Evolutionary conservation across 2,797 vertebrate species (phyloP), one percentile per base, ranked within the genome.

Genomic region (Melopsittacus undulatus): DNA sequence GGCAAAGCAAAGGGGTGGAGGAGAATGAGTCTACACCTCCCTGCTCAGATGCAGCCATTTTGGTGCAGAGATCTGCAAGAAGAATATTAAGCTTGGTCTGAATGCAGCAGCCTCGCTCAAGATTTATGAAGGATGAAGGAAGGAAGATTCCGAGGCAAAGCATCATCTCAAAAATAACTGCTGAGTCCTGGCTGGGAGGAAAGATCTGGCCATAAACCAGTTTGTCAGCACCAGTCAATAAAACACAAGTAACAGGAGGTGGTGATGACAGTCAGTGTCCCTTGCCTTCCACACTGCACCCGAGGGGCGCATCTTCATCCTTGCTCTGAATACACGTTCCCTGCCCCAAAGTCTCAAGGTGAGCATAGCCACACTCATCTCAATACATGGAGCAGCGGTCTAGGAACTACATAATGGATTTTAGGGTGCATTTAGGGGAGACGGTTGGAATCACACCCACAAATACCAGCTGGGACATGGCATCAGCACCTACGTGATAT

Each of bases 41-140:
- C 56, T 70, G 63, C 92, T 79, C 51, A 10, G 80, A 42, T 63
- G 38, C 87, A 94, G 89, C 95, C 96, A 96, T 94, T 96, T 97
- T 96, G 95, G 95, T 96, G 96, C 96, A 97, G 96, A 97, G 96
- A 96, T 95, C 96, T 95, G 96, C 96, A 97, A 95, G 93, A 96
- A 85, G 96, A 97, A 97, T 97, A 97, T 97, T 97, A 97, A 97
- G 94, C 96, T 97, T 75, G 96, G 95, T 92, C 90, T 89, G 96
- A 96, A 97, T 96, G 96, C 96, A 96, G 96, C 96, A 97, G 93
- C 74, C 92, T 96, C 48, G 40, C 95, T 92, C 93, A 95, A 97
- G 96, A 97, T 97, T 97, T 97, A 97, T 97, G 96, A 97, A 95
- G 95, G 96, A 96, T 97, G 96, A 97, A 97, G 95, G 96, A 95